Percentiles rank a stretch among this genome's conserved stretches.
phyloP scores from a whole-genome alignment of 1,140 invertebrate species.

The Polypedilum pembai region DNA sequence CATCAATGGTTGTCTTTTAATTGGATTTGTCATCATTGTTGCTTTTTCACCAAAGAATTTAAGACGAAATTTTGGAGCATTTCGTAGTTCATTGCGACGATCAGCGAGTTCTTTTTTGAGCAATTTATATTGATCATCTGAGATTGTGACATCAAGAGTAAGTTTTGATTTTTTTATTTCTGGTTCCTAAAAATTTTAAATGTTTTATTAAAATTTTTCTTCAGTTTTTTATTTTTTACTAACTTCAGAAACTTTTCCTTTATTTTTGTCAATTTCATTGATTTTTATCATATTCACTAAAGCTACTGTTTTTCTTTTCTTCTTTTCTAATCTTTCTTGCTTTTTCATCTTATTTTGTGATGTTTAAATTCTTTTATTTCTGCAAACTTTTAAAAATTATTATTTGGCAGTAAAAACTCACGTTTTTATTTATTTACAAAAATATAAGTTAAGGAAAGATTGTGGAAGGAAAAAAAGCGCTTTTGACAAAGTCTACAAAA shows the following conservation, averaged over 20 bases:
- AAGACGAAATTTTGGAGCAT: conserved; percentile 51
- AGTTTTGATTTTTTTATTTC: conserved; percentile 30
- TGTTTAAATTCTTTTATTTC: no score
- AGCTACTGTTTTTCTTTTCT: conserved; percentile 55
- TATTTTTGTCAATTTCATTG: conserved; percentile 49
- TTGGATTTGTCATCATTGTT: conserved; percentile 45
- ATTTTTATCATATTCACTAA: conserved; percentile 53
- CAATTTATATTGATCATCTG: conserved; percentile 48
- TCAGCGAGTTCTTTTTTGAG: conserved; percentile 50
- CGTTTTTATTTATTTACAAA: no score
- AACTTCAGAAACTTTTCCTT: background rate
- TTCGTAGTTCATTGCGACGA: conserved; percentile 47
- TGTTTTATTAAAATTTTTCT: conserved; percentile 20
- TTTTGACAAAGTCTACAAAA: no score
- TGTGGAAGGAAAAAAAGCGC: no score
- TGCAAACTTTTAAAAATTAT: no score
- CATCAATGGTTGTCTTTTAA: conserved; percentile 64
- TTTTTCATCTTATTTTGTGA: conserved; percentile 39
- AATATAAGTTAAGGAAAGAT: no score
- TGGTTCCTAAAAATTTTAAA: conserved; percentile 26
- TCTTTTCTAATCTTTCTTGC: conserved; percentile 51
- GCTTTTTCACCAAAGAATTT: conserved; percentile 55
- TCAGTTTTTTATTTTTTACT: background rate
- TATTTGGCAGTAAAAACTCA: no score
- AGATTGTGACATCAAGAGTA: conserved; percentile 36